Evolutionary conservation across 2,888 invertebrate genomes (phyloP), one percentile per base, ranked within the genome.

Genomic region (Drosophila kuntzei): DNA sequence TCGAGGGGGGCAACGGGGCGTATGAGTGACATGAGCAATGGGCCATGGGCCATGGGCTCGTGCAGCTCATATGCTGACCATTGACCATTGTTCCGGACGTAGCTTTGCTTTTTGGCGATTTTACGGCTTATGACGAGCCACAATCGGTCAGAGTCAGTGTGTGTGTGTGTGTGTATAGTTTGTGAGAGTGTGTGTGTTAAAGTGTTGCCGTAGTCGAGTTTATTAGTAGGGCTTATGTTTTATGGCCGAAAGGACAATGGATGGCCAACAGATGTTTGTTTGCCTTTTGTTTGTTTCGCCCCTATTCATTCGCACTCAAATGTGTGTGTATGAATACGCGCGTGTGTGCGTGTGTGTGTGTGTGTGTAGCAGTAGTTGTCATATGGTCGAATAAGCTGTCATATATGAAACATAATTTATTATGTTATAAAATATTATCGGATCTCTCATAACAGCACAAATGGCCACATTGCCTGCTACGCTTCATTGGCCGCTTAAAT

Each of bases 351-450:
- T 60, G 47, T 22, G 41, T 34, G 20, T 12, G 50, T 22, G 27
- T 60, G 39, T 46, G 53, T 43, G 58, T 47, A 57, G 58, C 64
- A 61, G 70, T 77, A 76, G 73, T 81, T 89, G 89, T 85, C 86
- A 87, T 89, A 86, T 84, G 86, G 80, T 80, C 80, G 72, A 86
- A 81, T 89, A 84, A 85, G 78, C 89, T 89, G 87, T 87, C 89
- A 84, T 79, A 81, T 80, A 73, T 82, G 82, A 76, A 82, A 85
- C 80, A 85, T 89, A 80, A 87, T 89, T 89, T 87, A 87, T 87
- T 87, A 87, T 89, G 89, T 87, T 86, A 86, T 86, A 88, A 85
- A 87, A 89, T 87, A 89, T 89, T 87, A 85, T 87, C 86, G 76
- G 76, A 63, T 74, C 71, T 66, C 74, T 60, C 60, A 14, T 68